Conservation (phyloP, 2,113 vertebrate species). For the Oryzias woworae region DNA sequence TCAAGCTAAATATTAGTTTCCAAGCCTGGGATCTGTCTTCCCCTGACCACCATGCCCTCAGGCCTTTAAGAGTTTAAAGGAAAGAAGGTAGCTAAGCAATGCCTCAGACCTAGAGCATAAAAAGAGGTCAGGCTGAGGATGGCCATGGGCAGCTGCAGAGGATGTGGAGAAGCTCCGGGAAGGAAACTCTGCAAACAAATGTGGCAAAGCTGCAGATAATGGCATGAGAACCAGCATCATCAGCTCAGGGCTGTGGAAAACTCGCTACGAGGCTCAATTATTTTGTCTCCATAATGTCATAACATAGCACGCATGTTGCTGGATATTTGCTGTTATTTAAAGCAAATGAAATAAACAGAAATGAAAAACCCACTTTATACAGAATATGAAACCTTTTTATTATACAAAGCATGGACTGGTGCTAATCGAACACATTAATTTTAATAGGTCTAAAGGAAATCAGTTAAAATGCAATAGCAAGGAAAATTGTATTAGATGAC, state of each 20-base stretch:
- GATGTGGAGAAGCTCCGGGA: constrained; percentile 36
- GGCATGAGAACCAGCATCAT: constrained; percentile 16
- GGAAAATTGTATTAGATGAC: too few species aligned
- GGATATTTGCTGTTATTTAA: not conserved
- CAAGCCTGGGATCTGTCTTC: constrained; percentile 14
- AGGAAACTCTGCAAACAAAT: constrained; percentile 12
- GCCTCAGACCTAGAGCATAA: constrained; percentile 44
- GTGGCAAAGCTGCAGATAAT: constrained; percentile 23
- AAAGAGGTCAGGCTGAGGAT: constrained; percentile 28
- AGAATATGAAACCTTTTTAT: too few species aligned
- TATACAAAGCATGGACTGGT: too few species aligned
- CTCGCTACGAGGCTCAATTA: constrained; percentile 2
- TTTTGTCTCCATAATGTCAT: constrained; percentile 9
- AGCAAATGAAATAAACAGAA: not conserved
- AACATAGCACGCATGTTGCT: not conserved
- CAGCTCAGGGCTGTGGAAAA: constrained; percentile 11
- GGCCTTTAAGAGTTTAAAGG: constrained; percentile 45
- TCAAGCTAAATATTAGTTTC: constrained; percentile 33
- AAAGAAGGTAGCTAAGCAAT: constrained; percentile 25
- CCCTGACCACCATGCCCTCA: constrained; percentile 33
- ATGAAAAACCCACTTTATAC: not conserved
- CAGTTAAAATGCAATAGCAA: too few species aligned
- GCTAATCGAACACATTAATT: too few species aligned
- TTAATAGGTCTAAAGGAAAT: too few species aligned
- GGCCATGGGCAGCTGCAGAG: constrained; percentile 29